phyloP scores from a whole-genome alignment of 64 coral and sea anemone genomes.

The Astreopora myriophthalma region DNA sequence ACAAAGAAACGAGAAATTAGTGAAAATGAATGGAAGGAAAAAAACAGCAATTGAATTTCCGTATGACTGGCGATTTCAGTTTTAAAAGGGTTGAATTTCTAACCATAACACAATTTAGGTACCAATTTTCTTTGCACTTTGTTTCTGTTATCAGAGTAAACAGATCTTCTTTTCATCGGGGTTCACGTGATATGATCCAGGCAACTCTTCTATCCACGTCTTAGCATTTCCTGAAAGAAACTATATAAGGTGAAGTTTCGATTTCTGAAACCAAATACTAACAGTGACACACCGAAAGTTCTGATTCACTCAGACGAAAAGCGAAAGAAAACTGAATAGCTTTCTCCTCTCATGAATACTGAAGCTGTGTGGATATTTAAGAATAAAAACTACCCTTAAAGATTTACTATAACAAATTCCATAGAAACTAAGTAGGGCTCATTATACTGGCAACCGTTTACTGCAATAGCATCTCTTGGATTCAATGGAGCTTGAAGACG shows the following conservation, averaged over 20 bases:
- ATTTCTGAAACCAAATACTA: not conserved
- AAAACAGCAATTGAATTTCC: too few species aligned
- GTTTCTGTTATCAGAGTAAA: not conserved
- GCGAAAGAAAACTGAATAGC: not conserved
- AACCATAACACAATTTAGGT: not conserved
- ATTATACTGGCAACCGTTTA: not conserved
- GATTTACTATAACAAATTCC: not conserved
- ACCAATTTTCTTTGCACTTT: not conserved
- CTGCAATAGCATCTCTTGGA: not conserved
- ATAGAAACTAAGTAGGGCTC: not conserved
- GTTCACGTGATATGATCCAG: not conserved
- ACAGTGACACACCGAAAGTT: not conserved
- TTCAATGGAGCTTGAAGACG: not conserved
- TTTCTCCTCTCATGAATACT: not conserved
- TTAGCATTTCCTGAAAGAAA: not conserved
- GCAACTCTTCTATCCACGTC: not conserved
- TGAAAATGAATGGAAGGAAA: too few species aligned
- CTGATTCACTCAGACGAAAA: not conserved
- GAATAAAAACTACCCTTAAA: not conserved
- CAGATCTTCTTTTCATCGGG: not conserved
- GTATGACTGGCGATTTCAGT: too few species aligned
- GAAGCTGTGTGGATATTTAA: not conserved
- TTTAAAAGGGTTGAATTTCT: too few species aligned
- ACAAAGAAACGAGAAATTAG: too few species aligned
- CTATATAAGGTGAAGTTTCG: not conserved